A percentile compares a stretch with the other conserved stretches of the same genome.
These are phyloP conservation scores for Lepus americanus DNA, from an alignment of 2,113 vertebrate genomes.

Conservation along the genomic window DNA sequence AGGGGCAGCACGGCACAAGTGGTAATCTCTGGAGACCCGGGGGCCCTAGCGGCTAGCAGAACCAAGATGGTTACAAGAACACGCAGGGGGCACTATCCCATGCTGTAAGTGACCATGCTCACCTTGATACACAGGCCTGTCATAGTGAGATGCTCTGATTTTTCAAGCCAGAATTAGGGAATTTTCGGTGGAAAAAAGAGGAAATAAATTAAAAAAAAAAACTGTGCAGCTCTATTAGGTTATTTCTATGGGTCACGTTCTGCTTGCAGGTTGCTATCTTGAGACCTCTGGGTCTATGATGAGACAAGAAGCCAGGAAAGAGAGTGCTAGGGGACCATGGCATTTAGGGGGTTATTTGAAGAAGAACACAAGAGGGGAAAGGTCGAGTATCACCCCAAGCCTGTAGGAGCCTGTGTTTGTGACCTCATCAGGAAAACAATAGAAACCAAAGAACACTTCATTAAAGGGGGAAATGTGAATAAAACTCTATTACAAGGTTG, in stretches of 20 bases:
- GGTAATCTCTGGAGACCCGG: not conserved
- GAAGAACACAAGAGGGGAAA: not conserved
- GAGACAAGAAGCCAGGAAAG: not conserved
- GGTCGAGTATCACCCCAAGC: accelerated
- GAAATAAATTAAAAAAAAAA: not conserved
- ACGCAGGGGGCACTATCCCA: accelerated
- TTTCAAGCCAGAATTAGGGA: not conserved
- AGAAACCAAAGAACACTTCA: not conserved
- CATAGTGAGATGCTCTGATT: not conserved
- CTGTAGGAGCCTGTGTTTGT: not conserved
- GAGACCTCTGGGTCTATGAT: not conserved
- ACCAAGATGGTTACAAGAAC: not conserved
- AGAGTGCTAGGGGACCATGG: not conserved
- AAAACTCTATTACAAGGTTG: too few species aligned
- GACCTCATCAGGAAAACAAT: not conserved
- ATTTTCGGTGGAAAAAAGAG: not conserved
- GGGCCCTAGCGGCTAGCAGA: not conserved
- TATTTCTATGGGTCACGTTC: not conserved
- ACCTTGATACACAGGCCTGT: not conserved
- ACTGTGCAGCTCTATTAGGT: not conserved
- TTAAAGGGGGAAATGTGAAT: not conserved
- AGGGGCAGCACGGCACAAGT: accelerated
- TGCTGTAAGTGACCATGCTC: not conserved
- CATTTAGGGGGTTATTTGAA: accelerated
- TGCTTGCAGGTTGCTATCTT: not conserved